Evolutionary conservation across 2,888 invertebrate species (phyloP), one percentile per base, ranked within the genome.

Genomic region (Eupithecia subumbrata): DNA sequence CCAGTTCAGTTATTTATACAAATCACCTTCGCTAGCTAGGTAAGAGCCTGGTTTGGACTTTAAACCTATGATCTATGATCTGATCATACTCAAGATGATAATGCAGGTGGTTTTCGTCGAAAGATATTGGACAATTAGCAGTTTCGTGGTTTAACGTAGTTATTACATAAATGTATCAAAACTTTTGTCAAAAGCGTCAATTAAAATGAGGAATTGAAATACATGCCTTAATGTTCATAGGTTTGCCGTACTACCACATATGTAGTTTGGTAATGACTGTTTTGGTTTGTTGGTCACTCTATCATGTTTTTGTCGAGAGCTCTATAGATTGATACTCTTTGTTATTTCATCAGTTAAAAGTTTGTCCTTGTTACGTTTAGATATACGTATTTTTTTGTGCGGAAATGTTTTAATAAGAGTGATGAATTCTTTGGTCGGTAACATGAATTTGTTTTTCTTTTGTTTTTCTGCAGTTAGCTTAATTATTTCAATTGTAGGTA

Each of bases 281-380:
- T 18, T 52, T 52, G 48, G 5, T 52, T 52, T 18, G 45, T 48
- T 48, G 14, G 43, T 52, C 52, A 52, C n/a, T 48, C 48, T 52
- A 52, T n/a, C 52, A 52, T 74, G 75, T 69, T 76, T 73, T 64
- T 73, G 71, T 68, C 45, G 63, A 52, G 63, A 67, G 67, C 67
- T 40, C 18, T 63, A 73, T 73, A 40, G 73, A 70, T 75, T 66
- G 67, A 48, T 43, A 22, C 22, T 70, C 73, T 76, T 73, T 70
- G 70, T 73, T 43, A 52, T 25, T n/a, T 69, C 60, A 43, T 72
- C 75, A 78, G 69, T 69, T 40, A 66, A 72, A 63, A 64, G 77
- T 74, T 60, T 68, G 73, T 63, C 76, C 73, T 73, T 76, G 76
- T 73, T 70, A 70, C 73, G 76, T 56, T 69, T 70, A 52, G n/a